A percentile compares a stretch with the other conserved stretches of the same genome.
Evolutionary conservation across 2,797 vertebrate genomes (phyloP).

Genomic region (Lemur catta): DNA sequence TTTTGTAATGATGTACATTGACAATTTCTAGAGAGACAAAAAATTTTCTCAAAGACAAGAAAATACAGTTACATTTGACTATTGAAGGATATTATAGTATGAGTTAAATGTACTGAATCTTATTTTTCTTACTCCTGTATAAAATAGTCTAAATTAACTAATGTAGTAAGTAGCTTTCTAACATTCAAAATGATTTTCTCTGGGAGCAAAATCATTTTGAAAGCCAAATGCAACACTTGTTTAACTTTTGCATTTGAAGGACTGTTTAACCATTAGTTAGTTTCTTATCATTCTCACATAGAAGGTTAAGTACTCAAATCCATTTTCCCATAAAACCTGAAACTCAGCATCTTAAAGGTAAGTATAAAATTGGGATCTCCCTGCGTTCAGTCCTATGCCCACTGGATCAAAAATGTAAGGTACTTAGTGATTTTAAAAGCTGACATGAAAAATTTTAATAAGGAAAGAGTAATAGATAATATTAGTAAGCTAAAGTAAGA

Average conservation of each 20-base stretch:
- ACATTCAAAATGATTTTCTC: slow-evolving; percentile 76
- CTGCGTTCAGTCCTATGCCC: neutral
- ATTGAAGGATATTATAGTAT: slow-evolving; percentile 25
- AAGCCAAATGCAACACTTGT: slow-evolving; percentile 50
- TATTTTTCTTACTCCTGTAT: slow-evolving; percentile 10
- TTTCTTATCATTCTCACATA: neutral
- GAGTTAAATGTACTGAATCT: slow-evolving; percentile 79
- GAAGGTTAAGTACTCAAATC: slow-evolving; percentile 66
- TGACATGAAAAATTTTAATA: slow-evolving; percentile 9
- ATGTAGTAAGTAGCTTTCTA: slow-evolving; percentile 68
- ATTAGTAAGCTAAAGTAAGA: neutral
- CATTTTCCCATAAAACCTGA: neutral
- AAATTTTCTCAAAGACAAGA: slow-evolving; percentile 13
- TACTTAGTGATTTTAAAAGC: neutral
- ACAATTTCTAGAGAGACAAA: slow-evolving; percentile 45
- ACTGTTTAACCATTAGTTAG: slow-evolving; percentile 13
- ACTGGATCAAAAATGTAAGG: neutral
- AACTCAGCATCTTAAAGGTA: slow-evolving; percentile 5
- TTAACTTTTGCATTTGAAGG: slow-evolving; percentile 62
- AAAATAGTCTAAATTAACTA: slow-evolving; percentile 52
- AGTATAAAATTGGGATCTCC: neutral
- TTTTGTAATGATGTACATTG: slow-evolving; percentile 38
- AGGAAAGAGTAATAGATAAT: neutral
- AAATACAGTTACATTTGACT: slow-evolving; percentile 3
- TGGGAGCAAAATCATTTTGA: slow-evolving; percentile 73